Evolutionary conservation across 2,797 vertebrate species (phyloP), one percentile per base, ranked within the genome.

Genomic region (Pipistrellus pipistrellus): DNA sequence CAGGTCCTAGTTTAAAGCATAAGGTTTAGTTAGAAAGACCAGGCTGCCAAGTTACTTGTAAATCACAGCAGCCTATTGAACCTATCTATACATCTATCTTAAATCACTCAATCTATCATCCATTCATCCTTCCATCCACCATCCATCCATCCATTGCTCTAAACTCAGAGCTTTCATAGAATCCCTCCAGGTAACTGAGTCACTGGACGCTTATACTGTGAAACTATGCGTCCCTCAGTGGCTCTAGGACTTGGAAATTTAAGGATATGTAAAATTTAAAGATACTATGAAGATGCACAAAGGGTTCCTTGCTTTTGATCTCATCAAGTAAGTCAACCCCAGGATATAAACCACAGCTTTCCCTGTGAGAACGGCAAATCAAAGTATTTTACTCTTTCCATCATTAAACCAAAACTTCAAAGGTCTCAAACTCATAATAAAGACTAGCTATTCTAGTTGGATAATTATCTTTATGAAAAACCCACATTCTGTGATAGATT

Each of bases 331-430:
- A 77, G 23, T 6, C 3, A 66, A 83, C 3, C 13, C 32, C 12
- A 66, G 62, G 18, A 8, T 53, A 35, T 75, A 35, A 92, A 32
- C 18, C 48, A 38, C 4, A 21, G 30, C 38, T 82, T 23, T 84
- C 44, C 32, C n/a, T 21, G 7, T 55, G 51, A 27, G 25, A 53
- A n/a, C 0, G 41, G 71, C 41, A 23, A 32, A 38, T 44, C 25
- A 41, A 44, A 82, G 6, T 76, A 83, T 66, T 78, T 88, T 76
- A 51, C 18, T 30, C 3, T 84, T 93, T 15, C 4, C 6, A 10
- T 68, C 35, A 77, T 78, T 78, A 94, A 86, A 85, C 3, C 51
- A 72, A 84, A 94, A 82, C 57, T 51, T 38, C 13, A 51, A 78
- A 77, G 18, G 8, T 64, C 44, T 83, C 20, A 35, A 78, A 75